These are phyloP conservation scores for Drosophila barbarae DNA, from an alignment of 2,888 invertebrate genomes.

Conservation along the genomic window DNA sequence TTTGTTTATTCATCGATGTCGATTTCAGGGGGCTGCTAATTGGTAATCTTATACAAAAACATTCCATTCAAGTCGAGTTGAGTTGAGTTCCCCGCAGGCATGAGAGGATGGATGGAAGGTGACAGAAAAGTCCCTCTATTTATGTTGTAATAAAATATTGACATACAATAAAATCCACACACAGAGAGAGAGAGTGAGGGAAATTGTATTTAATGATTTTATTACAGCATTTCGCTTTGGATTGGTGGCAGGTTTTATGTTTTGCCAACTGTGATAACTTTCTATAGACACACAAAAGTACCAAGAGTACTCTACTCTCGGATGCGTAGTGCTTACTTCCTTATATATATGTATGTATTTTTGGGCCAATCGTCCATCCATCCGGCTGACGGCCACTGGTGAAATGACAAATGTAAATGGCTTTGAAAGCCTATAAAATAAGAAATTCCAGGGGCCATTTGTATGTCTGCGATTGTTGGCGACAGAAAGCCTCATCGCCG, in stretches of 20 bases:
- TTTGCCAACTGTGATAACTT: constrained; percentile 28
- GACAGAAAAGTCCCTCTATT: constrained; percentile 5
- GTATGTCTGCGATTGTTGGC: constrained; percentile 66
- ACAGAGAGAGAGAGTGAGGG: constrained; percentile 10
- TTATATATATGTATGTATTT: neutral
- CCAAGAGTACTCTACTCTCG: constrained; percentile 2
- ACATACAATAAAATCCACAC: constrained; percentile 41
- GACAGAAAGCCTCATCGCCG: constrained; percentile 52
- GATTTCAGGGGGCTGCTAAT: constrained; percentile 1
- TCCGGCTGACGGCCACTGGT: neutral
- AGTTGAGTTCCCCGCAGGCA: neutral
- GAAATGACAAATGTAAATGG: constrained; percentile 50
- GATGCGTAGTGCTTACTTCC: constrained; percentile 8
- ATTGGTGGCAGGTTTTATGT: constrained; percentile 22
- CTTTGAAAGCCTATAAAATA: constrained; percentile 73
- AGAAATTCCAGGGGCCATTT: constrained; percentile 66
- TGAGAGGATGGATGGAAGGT: neutral
- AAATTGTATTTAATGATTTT: constrained; percentile 62
- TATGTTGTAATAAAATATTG: constrained; percentile 47
- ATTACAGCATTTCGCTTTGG: constrained; percentile 41
- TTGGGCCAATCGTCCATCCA: neutral
- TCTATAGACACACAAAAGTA: constrained; percentile 3
- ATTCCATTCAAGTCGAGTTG: neutral
- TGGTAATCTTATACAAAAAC: constrained; percentile 12
- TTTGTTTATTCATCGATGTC: constrained; percentile 5